Evolutionary conservation across 2,113 vertebrate species (phyloP), one percentile per base, ranked within the genome.

Genomic region (Heterochromis multidens): DNA sequence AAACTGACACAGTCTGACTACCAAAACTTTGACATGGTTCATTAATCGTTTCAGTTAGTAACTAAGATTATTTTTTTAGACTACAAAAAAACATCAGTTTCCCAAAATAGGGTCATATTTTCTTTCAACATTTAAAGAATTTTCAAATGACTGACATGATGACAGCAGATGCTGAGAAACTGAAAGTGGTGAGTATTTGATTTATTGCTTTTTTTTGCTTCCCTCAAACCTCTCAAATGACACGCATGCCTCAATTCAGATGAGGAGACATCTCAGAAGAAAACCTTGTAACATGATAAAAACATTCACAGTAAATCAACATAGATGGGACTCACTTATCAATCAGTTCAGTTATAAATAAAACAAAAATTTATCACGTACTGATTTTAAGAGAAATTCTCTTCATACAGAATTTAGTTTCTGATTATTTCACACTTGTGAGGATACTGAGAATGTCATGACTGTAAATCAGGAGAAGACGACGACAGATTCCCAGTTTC

Each of bases 81-180:
- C 65, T 46, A 49, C 9, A 70, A 46, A 70, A 70, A 16, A 46
- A 46, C 27, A 0, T 27, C 23, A 11, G 9, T 72, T 2, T 52
- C 43, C 29, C 29, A 52, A 4, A 29, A 6, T 59, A 8, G 29
- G 23, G 0, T 14, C 52, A 33, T 0, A 4, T 54, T 74, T 2
- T 54, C 67, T 31, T 52, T 52, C 43, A 14, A 29, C 5, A 52
- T 52, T 4, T 0, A 10, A 1, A 14, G 0, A 31, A 21, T 33
- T 74, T 74, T 19, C 6, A 7, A 0, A 0, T 12, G 46, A n/a
- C 11, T 31, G 11, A 52, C 70, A 0, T 7, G 43, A 72, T 21
- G 29, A 72, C 3, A 49, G 46, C 49, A 52, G 67, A 52, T 1
- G 25, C 67, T 14, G 46, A 31, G 27, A 31, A 33, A 33, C 46